Conservation (phyloP, 1,140 invertebrate species). For the Hormaphis cornu region DNA sequence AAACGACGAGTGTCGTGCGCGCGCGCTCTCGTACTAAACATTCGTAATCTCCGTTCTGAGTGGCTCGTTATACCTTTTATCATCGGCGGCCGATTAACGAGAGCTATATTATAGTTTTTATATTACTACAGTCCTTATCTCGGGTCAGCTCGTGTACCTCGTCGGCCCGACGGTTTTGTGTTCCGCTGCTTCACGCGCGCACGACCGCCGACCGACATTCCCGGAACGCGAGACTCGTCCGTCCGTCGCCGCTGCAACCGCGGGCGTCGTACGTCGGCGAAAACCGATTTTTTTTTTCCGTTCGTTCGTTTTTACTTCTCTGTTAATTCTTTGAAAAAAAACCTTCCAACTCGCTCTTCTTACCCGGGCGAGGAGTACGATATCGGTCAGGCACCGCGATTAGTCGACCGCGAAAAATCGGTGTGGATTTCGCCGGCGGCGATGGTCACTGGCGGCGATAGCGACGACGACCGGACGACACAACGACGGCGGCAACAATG, state of each 20-base stretch:
- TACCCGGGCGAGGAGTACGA: neutral
- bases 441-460: conserved; percentile 67
- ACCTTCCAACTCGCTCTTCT: no score
- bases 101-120: no score
- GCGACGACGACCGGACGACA: conserved; percentile 55
- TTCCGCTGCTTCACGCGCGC: neutral
- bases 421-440: conserved; percentile 44
- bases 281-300: neutral
- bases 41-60: no score
- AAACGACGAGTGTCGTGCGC: no score
- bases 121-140: no score
- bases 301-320: no score
- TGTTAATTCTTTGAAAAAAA: no score
- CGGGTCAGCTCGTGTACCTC: neutral
- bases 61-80: no score
- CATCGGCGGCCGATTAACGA: no score
- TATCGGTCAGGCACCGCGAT: no score
- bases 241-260: neutral
- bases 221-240: neutral
- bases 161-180: neutral
- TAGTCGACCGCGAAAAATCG: neutral
- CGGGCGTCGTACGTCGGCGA: neutral
- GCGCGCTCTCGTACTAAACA: no score
- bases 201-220: neutral
- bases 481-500: conserved; percentile 41